phyloP scores from a whole-genome alignment of 2,888 invertebrate species.

The Heterodera filipjevi region DNA sequence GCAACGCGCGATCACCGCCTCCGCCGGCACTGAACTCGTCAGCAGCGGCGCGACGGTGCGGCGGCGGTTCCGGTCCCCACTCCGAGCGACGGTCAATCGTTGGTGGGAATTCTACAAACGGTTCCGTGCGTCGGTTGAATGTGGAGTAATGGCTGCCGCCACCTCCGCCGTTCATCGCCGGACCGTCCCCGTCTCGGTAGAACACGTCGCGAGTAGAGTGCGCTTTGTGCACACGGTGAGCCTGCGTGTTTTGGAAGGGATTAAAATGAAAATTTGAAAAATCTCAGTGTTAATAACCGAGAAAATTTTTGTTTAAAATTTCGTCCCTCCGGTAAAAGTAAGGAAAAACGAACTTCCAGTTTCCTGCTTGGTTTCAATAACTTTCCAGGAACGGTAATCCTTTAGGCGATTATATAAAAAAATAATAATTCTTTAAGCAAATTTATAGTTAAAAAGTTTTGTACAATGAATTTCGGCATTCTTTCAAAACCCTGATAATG shows the following conservation, averaged over 20 bases:
- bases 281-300: neutral
- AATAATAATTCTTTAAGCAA: too few species aligned
- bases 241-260: too few species aligned
- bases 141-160: slow-evolving; percentile 41
- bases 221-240: slow-evolving; percentile 60
- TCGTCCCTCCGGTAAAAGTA: too few species aligned
- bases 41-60: slow-evolving; percentile 34
- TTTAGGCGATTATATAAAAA: too few species aligned
- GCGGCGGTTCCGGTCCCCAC: slow-evolving; percentile 40
- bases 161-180: slow-evolving; percentile 9
- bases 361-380: too few species aligned
- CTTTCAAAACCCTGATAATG: too few species aligned
- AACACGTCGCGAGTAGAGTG: slow-evolving; percentile 55
- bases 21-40: slow-evolving; percentile 29
- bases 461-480: too few species aligned
- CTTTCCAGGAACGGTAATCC: too few species aligned
- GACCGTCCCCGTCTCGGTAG: slow-evolving; percentile 53
- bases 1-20: slow-evolving; percentile 43
- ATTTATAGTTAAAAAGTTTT: too few species aligned
- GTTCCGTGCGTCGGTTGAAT: slow-evolving; percentile 51
- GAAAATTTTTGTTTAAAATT: too few species aligned
- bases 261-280: neutral
- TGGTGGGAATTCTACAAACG: slow-evolving; percentile 65
- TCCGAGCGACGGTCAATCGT: slow-evolving; percentile 54
- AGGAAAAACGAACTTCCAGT: too few species aligned